phyloP scores from a whole-genome alignment of 2,888 invertebrate genomes.

The Hylaea fasciaria region DNA sequence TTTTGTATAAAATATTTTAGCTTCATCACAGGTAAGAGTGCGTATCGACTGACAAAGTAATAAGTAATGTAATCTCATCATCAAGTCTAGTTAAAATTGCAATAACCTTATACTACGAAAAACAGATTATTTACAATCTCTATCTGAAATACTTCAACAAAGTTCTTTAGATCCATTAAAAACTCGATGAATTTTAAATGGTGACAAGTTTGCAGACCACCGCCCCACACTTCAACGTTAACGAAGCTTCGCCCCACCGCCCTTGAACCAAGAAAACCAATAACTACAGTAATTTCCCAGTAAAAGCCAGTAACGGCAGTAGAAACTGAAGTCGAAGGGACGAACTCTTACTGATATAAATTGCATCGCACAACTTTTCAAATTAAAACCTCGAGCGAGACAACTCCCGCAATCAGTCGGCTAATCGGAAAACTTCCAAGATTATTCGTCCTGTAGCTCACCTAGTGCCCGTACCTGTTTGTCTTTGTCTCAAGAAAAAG shows the following conservation, averaged over 20 bases:
- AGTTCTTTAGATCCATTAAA: constrained; percentile 13
- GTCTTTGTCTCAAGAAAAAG: constrained; percentile 29
- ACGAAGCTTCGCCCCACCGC: constrained; percentile 23
- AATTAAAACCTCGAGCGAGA: constrained; percentile 56
- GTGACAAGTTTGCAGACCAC: constrained; percentile 22
- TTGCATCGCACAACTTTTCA: constrained; percentile 59
- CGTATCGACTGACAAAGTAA: too few relatives aligned
- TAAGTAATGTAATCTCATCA: too few relatives aligned
- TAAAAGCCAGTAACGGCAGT: constrained; percentile 38
- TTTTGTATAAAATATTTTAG: too few relatives aligned
- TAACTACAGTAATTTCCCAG: constrained; percentile 34
- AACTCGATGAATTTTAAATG: constrained; percentile 30
- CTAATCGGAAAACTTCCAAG: constrained; percentile 62
- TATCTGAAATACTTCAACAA: too few relatives aligned
- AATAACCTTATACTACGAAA: too few relatives aligned
- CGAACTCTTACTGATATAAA: constrained; percentile 50
- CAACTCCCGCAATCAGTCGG: constrained; percentile 55
- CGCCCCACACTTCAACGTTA: constrained; percentile 11
- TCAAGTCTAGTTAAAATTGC: too few relatives aligned
- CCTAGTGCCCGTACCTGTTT: constrained; percentile 31
- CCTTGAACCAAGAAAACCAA: constrained; percentile 32
- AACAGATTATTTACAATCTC: too few relatives aligned
- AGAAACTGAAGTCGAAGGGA: constrained; percentile 44
- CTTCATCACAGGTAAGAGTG: too few relatives aligned
- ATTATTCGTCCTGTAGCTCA: constrained; percentile 59